A percentile compares a stretch with the other conserved stretches of the same genome.
These are phyloP conservation scores for Azemiops feae DNA, from an alignment of 2,113 vertebrate species.

Conservation along the genomic window DNA sequence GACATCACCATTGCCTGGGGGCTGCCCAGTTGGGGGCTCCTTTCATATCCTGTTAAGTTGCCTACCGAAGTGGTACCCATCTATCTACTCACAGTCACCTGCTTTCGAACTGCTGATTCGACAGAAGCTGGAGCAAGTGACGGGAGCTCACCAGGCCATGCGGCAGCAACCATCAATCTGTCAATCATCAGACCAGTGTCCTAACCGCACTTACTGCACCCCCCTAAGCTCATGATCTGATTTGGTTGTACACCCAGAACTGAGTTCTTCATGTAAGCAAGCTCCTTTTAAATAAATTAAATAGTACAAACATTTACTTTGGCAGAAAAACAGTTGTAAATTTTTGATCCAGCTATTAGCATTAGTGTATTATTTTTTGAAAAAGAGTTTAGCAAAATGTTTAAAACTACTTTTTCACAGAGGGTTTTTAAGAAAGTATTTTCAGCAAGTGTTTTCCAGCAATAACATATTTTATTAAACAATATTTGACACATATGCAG, in stretches of 20 bases:
- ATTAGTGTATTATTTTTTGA: background rate
- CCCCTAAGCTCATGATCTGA: background rate
- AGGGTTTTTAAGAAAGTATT: accelerated
- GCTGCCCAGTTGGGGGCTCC: background rate
- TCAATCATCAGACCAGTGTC: background rate
- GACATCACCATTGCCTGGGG: background rate
- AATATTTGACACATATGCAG: background rate
- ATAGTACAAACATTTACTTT: background rate
- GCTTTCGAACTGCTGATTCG: background rate
- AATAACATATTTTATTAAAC: background rate
- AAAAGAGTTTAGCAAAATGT: background rate
- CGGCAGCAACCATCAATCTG: background rate
- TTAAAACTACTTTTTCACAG: background rate
- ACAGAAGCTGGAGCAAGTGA: too few species aligned
- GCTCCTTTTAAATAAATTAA: background rate
- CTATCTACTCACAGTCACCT: background rate
- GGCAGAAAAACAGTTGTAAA: background rate
- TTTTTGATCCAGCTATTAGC: background rate
- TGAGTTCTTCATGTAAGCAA: background rate
- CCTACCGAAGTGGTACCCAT: background rate
- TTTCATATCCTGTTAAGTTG: background rate
- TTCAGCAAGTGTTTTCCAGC: background rate
- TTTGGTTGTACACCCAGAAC: background rate
- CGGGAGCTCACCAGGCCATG: too few species aligned
- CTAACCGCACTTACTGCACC: background rate